Evolutionary conservation across 1,140 invertebrate species (phyloP), one percentile per base, ranked within the genome.

Genomic region (Aphaenogaster rudis): DNA sequence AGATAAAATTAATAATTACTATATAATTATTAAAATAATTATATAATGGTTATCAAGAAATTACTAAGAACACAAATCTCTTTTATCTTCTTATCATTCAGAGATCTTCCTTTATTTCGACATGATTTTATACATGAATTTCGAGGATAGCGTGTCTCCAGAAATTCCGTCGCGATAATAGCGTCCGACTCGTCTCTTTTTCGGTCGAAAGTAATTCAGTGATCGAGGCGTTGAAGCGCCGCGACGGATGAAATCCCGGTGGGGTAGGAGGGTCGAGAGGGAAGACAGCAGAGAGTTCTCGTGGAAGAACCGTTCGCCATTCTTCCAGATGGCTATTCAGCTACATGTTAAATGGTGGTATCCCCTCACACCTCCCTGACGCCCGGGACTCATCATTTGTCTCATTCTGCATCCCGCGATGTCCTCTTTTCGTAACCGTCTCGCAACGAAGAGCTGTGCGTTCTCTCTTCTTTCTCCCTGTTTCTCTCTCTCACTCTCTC

Each of bases 251-350:
- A 84, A 72, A 61, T 84, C 33, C 54, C 28, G 13, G 17, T 5
- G 8, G 57, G 36, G 1, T 4, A 21, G 3, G 11, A 69, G 63
- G 9, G 9, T 48, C 3, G 52, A 8, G 36, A 59, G 66, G 39
- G 52, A 59, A 81, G 78, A 81, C 57, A 28, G 33, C 64, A 4
- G 52, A 57, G 72, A 39, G 72, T 64, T 88, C 85, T 86, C 80
- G 17, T 39, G 79, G 52, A 79, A 87, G 45, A 87, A 50, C 84
- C 82, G 79, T 88, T 84, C 61, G 79, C 88, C 79, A 92, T 93
- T 93, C 91, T 92, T 91, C 79, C 85, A 88, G 91, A 93, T 92
- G 91, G 89, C 91, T 91, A 93, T 93, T 93, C 91, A 93, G 89
- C 85, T 88, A 92, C 91, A 92, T 92, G 91, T 93, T 93, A 93